Conservation (phyloP, 2,797 vertebrate genomes). For the Myioborus miniatus region DNA sequence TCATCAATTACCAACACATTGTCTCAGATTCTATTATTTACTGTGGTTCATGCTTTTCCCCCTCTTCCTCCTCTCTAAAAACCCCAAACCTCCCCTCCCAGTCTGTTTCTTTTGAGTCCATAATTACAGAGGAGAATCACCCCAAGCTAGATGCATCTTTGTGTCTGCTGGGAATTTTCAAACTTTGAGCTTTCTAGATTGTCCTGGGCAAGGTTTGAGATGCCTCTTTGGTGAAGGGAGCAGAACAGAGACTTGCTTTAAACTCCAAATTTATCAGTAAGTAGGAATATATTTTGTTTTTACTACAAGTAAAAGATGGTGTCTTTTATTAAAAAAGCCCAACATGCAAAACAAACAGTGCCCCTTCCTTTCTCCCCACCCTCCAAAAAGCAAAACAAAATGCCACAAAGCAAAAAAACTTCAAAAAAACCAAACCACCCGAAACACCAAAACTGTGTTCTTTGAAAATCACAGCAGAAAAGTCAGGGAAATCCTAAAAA, state of each 20-base stretch:
- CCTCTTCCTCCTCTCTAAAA: background rate
- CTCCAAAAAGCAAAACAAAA: background rate
- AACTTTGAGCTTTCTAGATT: background rate
- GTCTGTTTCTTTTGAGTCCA: background rate
- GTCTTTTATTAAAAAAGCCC: background rate
- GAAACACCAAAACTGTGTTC: background rate
- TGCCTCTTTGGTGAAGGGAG: background rate
- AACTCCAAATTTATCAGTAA: background rate
- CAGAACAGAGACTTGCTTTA: background rate
- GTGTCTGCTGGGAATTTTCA: background rate
- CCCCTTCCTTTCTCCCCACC: background rate
- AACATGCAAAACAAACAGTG: fast-evolving
- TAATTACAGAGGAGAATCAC: background rate
- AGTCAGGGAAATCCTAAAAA: background rate
- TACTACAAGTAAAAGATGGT: background rate
- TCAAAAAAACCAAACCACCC: background rate
- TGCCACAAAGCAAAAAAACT: fast-evolving
- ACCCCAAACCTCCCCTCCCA: fast-evolving
- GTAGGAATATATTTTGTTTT: background rate
- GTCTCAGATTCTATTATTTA: background rate
- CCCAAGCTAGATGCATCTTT: background rate
- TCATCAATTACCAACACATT: background rate
- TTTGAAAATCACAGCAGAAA: background rate
- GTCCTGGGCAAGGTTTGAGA: background rate
- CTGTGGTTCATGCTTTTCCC: fast-evolving